These are phyloP conservation scores for Drosophila novamexicana DNA, from an alignment of 1,140 invertebrate genomes.

Conservation along the genomic window DNA sequence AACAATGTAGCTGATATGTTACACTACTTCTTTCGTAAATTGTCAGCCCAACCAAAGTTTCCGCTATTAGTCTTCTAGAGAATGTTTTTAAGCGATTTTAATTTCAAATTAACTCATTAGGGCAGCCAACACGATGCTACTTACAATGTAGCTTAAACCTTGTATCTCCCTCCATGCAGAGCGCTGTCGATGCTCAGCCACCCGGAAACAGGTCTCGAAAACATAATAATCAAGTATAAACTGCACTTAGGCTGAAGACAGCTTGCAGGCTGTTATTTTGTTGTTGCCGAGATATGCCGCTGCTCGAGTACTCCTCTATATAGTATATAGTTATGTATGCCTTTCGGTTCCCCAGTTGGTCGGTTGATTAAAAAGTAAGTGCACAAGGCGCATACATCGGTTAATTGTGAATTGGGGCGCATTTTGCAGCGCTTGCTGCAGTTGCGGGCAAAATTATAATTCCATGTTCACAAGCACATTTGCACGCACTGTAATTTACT, in stretches of 20 bases:
- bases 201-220: slow-evolving; percentile 68
- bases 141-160: background rate
- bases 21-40: background rate
- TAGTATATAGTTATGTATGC: background rate
- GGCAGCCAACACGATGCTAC: background rate
- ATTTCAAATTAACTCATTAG: slow-evolving; percentile 54
- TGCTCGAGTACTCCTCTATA: background rate
- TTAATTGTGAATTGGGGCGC: slow-evolving; percentile 76
- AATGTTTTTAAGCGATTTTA: slow-evolving; percentile 26
- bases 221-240: slow-evolving; percentile 77
- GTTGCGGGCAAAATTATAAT: slow-evolving; percentile 72
- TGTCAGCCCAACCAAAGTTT: background rate
- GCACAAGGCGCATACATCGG: slow-evolving; percentile 44
- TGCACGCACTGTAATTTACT: slow-evolving; percentile 84
- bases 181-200: slow-evolving; percentile 39
- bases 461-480: slow-evolving; percentile 84
- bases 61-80: background rate
- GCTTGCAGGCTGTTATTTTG: slow-evolving; percentile 58
- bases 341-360: slow-evolving; percentile 15
- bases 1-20: background rate
- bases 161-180: background rate
- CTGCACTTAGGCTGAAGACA: slow-evolving; percentile 69
- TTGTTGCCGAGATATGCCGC: slow-evolving; percentile 2
- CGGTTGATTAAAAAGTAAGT: slow-evolving; percentile 69
- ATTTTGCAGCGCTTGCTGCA: slow-evolving; percentile 21